Conservation (phyloP, 2,888 invertebrate genomes). For the Molorchus minor region DNA sequence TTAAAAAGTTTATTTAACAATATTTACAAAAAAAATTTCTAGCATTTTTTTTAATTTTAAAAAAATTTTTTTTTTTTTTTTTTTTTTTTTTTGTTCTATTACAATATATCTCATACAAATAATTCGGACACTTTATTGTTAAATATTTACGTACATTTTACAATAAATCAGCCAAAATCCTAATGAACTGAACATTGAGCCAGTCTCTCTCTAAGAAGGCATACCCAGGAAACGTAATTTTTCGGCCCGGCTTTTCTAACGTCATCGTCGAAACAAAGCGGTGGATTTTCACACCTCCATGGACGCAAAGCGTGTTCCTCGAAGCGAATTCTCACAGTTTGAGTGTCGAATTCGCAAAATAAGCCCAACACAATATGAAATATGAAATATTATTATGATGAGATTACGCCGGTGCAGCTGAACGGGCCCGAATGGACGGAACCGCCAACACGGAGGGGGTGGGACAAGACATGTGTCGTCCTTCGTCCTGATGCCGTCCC, state of each 20-base stretch:
- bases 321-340: constrained; percentile 42
- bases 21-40: too few relatives aligned
- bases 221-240: not conserved
- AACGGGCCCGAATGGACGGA: constrained; percentile 66
- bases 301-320: constrained; percentile 36
- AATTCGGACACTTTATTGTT: too few relatives aligned
- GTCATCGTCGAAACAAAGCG: not conserved
- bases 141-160: too few relatives aligned
- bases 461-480: constrained; percentile 37
- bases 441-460: constrained; percentile 22
- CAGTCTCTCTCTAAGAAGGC: not conserved
- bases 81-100: too few relatives aligned
- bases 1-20: too few relatives aligned
- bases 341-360: constrained; percentile 50
- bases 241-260: not conserved
- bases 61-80: too few relatives aligned
- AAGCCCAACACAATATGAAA: constrained; percentile 63
- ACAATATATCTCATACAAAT: too few relatives aligned
- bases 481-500: constrained; percentile 7
- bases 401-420: constrained; percentile 76
- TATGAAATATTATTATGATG: constrained; percentile 70
- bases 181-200: too few relatives aligned
- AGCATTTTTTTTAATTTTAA: too few relatives aligned
- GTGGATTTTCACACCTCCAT: constrained; percentile 48
- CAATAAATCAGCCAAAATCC: too few relatives aligned